phyloP scores from a whole-genome alignment of 2,888 invertebrate genomes.

The Reticulitermes lucifugus region DNA sequence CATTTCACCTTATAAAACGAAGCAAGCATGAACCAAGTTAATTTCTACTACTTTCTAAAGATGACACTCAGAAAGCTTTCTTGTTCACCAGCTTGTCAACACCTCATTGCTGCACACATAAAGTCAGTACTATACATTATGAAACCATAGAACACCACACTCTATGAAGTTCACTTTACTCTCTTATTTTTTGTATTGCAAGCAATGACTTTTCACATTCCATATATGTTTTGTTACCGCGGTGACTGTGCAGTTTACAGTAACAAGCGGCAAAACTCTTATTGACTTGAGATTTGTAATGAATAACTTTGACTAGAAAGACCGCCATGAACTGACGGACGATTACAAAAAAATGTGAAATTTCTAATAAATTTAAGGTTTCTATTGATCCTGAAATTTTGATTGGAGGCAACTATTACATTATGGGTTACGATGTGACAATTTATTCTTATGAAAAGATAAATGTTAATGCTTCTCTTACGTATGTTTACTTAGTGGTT shows the following conservation, averaged over 20 bases:
- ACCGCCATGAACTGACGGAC: background rate
- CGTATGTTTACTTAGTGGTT: background rate
- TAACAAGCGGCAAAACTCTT: conserved; percentile 37
- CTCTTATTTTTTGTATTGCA: background rate
- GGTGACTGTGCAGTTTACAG: conserved; percentile 20
- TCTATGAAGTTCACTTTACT: background rate
- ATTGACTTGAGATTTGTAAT: conserved; percentile 23
- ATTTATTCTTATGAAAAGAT: background rate
- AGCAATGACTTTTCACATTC: conserved; percentile 12
- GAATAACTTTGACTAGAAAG: background rate
- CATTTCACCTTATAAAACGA: no score
- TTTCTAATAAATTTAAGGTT: background rate
- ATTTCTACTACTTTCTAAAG: background rate
- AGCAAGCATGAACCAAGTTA: background rate
- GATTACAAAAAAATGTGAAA: background rate
- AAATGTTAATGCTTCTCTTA: background rate
- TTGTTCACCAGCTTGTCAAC: background rate
- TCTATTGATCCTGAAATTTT: background rate
- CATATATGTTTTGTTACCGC: background rate
- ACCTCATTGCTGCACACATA: background rate
- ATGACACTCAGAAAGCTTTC: background rate
- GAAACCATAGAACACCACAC: background rate
- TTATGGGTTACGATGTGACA: background rate
- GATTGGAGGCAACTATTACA: background rate
- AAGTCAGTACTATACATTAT: background rate